Base-by-base conservation (phyloP, 1,140 invertebrate species). In the Archivesica marissinica region DNA sequence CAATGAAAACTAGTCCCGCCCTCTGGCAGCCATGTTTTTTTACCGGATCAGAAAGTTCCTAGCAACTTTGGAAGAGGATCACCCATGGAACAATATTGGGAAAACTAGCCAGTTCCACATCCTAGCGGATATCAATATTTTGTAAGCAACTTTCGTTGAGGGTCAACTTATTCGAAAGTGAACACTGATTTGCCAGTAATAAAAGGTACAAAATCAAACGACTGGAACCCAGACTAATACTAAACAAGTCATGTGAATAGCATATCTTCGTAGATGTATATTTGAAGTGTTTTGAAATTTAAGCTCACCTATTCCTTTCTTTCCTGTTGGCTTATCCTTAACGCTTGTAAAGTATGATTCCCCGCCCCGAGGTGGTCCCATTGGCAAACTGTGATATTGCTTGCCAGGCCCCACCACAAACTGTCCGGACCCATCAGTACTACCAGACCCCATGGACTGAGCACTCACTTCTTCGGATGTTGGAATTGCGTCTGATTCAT, bases 251-350 rank as follows among this genome's bases (percentile, higher is more conserved):
- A 44, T 74, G 3, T 44, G 13, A 50, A 74, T 17, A 20, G 6
- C 66, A 13, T 7, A 20, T 70, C 9, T 30, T 7, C 28, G 7
- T 30, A 17, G 11, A 9, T 15, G 25, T 41, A 15, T n/a, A n/a
- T 47, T 44, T 20, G 3, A 44, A 44, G 25, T 35, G 15, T 13
- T 47, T n/a, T n/a, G n/a, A n/a, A n/a, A 3, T 61, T 33, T 17
- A 6, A n/a, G 39, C 25, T 70, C 30, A 82, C 80, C 80, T 59
- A 82, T 82, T 25, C 80, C 80, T 61, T 70, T 82, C 6, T 28
- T 74, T 61, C 68, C 68, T n/a, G 68, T 74, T 9, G 80, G 80
- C 35, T 33, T 38, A 20, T 82, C 80, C 33, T 72, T 70, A 15
- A 74, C 44, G 25, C 80, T 82, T 30, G 68, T 38, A 47, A 39